Percentiles rank a stretch among this genome's conserved stretches.
These are phyloP conservation scores for Rhinoptilus africanus DNA, from an alignment of 2,113 vertebrate genomes.

Conservation along the genomic window DNA sequence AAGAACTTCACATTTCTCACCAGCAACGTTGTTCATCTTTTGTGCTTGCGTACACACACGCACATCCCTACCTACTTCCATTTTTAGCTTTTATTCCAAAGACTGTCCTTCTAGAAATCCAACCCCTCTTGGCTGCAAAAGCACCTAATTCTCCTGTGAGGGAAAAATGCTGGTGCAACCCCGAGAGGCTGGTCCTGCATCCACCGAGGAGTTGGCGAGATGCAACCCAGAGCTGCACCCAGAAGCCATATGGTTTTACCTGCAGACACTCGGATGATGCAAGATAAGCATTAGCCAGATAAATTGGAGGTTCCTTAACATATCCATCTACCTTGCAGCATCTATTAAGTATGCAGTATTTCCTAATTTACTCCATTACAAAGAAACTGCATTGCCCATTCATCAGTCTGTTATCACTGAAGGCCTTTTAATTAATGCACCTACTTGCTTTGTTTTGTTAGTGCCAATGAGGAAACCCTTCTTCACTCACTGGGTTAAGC, in stretches of 20 bases:
- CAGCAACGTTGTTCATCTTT: not conserved
- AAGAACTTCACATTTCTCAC: not conserved
- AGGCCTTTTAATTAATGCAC: not conserved
- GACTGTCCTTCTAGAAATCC: not conserved
- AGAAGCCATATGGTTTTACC: not conserved
- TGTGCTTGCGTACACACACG: not conserved
- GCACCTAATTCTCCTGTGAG: not conserved
- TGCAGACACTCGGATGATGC: not conserved
- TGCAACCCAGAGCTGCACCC: not conserved
- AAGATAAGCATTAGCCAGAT: not conserved
- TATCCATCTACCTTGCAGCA: not conserved
- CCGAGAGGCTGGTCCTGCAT: not conserved
- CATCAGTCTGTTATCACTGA: not conserved
- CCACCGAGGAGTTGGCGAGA: accelerated
- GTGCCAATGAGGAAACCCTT: not conserved
- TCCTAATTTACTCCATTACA: not conserved
- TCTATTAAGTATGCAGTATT: not conserved
- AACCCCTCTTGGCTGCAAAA: not conserved
- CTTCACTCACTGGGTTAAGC: not conserved
- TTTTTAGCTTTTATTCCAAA: not conserved
- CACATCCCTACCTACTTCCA: not conserved
- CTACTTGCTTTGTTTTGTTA: not conserved
- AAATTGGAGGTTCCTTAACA: not conserved
- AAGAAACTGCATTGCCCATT: not conserved
- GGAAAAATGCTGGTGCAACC: not conserved